Evolutionary conservation across 1,140 invertebrate genomes (phyloP).

Genomic region (Brachionus angularis): DNA sequence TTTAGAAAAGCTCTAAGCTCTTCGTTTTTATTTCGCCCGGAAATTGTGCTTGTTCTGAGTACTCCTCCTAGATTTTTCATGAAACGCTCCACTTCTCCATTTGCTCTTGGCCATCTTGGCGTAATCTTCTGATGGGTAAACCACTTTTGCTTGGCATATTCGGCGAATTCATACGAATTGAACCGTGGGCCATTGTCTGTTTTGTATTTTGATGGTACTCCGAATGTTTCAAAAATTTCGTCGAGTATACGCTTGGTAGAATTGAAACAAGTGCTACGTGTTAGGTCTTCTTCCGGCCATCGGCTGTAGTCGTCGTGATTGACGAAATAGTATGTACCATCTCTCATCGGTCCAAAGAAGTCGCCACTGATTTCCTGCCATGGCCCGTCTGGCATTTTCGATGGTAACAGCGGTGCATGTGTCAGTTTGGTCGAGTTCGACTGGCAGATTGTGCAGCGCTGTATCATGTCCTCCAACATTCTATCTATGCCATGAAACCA

Average conservation of each 20-base stretch:
- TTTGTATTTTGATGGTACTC: conserved; percentile 44
- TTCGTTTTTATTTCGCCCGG: background rate
- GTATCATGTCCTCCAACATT: background rate
- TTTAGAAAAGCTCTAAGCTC: background rate
- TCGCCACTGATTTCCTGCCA: conserved; percentile 17
- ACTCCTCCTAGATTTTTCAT: conserved; percentile 42
- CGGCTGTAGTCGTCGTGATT: conserved; percentile 1
- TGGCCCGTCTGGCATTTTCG: background rate
- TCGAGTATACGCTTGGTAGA: background rate
- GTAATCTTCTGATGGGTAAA: conserved; percentile 45
- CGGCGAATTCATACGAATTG: conserved; percentile 38
- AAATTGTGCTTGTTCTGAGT: background rate
- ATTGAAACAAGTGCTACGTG: background rate
- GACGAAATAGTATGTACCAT: conserved; percentile 2
- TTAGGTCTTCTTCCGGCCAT: background rate
- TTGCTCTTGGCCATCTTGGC: conserved; percentile 44
- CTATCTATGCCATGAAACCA: background rate
- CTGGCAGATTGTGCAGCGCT: background rate
- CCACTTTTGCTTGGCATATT: conserved; percentile 41
- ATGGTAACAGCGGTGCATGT: background rate
- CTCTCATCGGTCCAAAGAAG: background rate
- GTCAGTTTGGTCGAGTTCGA: background rate
- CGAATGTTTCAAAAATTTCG: conserved; percentile 45
- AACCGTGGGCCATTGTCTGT: conserved; percentile 46
- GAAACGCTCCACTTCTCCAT: conserved; percentile 45